Evolutionary conservation across 2,797 vertebrate species (phyloP).

Genomic region (Macropus fuliginosus): DNA sequence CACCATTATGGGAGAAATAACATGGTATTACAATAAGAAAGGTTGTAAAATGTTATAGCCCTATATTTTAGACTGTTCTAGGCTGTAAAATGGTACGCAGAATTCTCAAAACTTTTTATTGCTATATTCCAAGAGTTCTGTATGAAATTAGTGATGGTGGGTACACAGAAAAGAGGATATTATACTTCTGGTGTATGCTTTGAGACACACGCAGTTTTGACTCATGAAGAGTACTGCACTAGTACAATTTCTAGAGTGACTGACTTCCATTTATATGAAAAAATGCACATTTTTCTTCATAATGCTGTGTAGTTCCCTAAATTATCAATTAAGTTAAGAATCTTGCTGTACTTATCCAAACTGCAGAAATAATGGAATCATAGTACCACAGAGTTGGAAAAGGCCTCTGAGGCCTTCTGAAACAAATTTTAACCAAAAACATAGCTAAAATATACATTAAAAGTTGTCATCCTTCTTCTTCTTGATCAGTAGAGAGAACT

Average conservation of each 20-base stretch:
- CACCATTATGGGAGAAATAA: conserved; percentile 61
- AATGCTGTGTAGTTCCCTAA: not conserved
- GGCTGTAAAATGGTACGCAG: conserved; percentile 58
- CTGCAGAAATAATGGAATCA: not conserved
- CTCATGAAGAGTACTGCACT: not conserved
- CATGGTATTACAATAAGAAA: conserved; percentile 60
- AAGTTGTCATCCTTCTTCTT: not conserved
- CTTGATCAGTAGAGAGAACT: not conserved
- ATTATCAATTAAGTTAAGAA: not conserved
- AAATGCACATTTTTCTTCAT: not conserved
- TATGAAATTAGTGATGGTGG: conserved; percentile 8
- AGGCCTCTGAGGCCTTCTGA: not conserved
- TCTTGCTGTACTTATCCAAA: not conserved
- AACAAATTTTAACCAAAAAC: not conserved
- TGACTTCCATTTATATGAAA: not conserved
- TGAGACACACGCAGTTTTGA: not conserved
- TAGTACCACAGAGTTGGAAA: not conserved
- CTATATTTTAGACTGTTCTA: conserved; percentile 54
- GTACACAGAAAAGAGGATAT: not conserved
- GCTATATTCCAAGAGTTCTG: not conserved
- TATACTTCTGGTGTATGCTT: conserved; percentile 11
- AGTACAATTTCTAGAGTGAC: not conserved
- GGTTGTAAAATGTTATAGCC: conserved; percentile 64
- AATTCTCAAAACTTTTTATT: conserved; percentile 61
- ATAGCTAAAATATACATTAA: not conserved